Evolutionary conservation across 2,113 vertebrate genomes (phyloP).

Genomic region (Erythrolamprus reginae): DNA sequence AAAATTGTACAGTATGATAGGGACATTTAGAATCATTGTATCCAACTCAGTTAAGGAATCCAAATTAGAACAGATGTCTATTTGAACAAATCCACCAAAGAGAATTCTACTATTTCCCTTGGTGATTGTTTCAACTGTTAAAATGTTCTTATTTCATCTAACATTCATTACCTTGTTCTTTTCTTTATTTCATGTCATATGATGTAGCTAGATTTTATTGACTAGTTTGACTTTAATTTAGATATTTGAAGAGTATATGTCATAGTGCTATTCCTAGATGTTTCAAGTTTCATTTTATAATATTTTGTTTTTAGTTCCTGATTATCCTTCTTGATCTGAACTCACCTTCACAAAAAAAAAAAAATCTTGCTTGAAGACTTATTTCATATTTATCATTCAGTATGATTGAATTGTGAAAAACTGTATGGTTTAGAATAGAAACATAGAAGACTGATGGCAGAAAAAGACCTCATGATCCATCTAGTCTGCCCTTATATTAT

Average conservation of each 20-base stretch:
- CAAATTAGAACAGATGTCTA: background rate
- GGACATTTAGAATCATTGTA: background rate
- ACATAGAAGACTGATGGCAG: too few species aligned
- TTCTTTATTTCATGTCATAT: background rate
- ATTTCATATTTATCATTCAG: background rate
- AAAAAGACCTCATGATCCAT: too few species aligned
- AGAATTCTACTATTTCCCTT: background rate
- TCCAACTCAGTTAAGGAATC: background rate
- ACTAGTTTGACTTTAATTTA: background rate
- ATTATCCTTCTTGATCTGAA: background rate
- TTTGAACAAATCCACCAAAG: background rate
- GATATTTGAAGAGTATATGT: background rate
- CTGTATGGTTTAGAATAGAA: too few species aligned
- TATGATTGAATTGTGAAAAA: background rate
- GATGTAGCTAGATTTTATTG: background rate
- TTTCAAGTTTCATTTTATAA: background rate
- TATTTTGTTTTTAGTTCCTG: background rate
- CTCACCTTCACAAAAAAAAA: background rate
- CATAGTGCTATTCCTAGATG: background rate
- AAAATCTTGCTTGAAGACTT: background rate
- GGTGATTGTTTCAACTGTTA: background rate
- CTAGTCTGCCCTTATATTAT: too few species aligned
- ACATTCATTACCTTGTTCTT: background rate
- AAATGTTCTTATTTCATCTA: background rate
- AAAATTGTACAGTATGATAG: background rate